Conservation (phyloP, 1,140 invertebrate species). For the Monochamus saltuarius region DNA sequence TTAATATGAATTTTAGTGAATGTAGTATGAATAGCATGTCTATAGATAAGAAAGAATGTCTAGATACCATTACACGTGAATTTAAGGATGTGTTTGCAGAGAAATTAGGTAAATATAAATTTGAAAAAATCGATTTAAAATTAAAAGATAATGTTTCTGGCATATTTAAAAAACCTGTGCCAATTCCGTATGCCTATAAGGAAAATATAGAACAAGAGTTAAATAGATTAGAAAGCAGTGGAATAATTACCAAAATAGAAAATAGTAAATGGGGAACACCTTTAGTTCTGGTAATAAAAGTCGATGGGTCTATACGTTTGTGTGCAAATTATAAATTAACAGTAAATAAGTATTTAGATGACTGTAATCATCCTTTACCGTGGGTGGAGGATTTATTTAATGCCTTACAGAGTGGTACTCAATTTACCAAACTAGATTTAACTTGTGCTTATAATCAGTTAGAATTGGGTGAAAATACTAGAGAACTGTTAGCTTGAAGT, state of each 20-base stretch:
- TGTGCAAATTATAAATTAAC: too few relatives aligned
- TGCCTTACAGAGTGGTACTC: too few relatives aligned
- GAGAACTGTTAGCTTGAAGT: background rate
- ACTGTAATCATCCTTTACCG: too few relatives aligned
- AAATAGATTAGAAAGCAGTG: slow-evolving; percentile 24
- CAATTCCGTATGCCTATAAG: slow-evolving; percentile 36
- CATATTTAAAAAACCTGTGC: slow-evolving; percentile 36
- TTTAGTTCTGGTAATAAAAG: background rate
- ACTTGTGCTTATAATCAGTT: background rate
- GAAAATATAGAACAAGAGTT: slow-evolving; percentile 36
- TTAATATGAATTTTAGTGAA: background rate
- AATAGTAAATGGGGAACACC: background rate
- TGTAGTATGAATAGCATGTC: background rate
- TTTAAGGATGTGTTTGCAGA: background rate
- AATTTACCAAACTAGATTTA: background rate
- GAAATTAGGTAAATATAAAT: background rate
- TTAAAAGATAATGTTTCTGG: slow-evolving; percentile 25
- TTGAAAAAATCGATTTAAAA: background rate
- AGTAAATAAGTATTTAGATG: too few relatives aligned
- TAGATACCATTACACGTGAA: too few relatives aligned
- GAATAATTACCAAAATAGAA: slow-evolving; percentile 24
- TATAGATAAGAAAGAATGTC: too few relatives aligned
- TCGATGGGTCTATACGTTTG: too few relatives aligned
- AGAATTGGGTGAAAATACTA: too few relatives aligned
- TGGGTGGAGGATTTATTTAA: too few relatives aligned